These are phyloP conservation scores for Julus scanicus DNA, from an alignment of 2,888 invertebrate genomes.

Conservation along the genomic window DNA sequence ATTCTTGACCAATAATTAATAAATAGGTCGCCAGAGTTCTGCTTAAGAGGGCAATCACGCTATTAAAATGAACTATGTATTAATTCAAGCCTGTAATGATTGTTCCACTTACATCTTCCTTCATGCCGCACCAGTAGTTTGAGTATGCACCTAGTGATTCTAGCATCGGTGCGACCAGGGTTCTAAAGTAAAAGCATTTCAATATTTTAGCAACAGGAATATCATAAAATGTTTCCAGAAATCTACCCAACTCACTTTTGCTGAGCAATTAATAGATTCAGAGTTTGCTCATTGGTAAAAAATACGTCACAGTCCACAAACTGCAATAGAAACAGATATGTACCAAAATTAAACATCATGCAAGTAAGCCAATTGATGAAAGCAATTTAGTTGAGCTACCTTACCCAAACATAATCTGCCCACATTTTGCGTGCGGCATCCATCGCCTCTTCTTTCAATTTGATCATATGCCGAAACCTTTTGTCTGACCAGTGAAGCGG, in stretches of 20 bases:
- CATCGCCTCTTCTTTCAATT: conserved; percentile 80
- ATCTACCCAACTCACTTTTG: conserved; percentile 65
- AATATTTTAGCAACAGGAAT: neutral
- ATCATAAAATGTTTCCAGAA: neutral
- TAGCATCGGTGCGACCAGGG: conserved; percentile 84
- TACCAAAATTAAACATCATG: neutral
- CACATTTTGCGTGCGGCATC: conserved; percentile 78
- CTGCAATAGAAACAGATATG: conserved; percentile 68
- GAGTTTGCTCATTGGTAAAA: conserved; percentile 75
- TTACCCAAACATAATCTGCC: conserved; percentile 91
- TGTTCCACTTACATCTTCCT: conserved; percentile 69
- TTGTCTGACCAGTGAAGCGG: conserved; percentile 79
- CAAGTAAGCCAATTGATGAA: conserved; percentile 28
- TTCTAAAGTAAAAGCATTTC: conserved; percentile 60
- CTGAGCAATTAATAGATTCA: conserved; percentile 73
- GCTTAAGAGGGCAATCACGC: too few relatives aligned
- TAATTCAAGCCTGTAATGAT: too few relatives aligned
- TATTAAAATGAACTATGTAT: too few relatives aligned
- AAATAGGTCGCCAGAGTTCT: too few relatives aligned
- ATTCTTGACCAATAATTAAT: too few relatives aligned
- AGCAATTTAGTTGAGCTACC: conserved; percentile 63
- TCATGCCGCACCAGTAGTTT: conserved; percentile 97
- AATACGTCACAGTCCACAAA: conserved; percentile 88
- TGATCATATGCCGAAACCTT: conserved; percentile 82
- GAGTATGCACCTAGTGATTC: conserved; percentile 88